Evolutionary conservation across 2,113 vertebrate species (phyloP).

Genomic region (Trochalopteron elliotii): DNA sequence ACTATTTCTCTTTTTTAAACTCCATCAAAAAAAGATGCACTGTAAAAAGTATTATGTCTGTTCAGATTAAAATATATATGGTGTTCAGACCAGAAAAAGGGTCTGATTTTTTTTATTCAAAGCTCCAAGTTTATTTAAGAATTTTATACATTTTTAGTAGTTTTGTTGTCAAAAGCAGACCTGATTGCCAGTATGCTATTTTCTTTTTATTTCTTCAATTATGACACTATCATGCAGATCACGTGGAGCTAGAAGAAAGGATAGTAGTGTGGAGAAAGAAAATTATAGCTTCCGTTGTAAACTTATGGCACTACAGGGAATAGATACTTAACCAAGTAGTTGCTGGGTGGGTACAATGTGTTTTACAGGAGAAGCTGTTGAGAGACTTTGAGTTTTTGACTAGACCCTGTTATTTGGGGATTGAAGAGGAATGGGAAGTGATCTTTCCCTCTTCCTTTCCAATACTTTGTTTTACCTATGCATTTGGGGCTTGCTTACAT

Average conservation of each 20-base stretch:
- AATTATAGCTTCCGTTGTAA: neutral
- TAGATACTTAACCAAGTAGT: neutral
- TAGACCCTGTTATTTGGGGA: neutral
- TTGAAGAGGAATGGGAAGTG: neutral
- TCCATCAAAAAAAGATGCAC: slow-evolving; percentile 2
- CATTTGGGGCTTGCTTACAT: neutral
- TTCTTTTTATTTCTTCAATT: neutral
- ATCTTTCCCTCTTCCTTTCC: neutral
- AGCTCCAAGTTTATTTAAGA: neutral
- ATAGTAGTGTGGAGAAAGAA: neutral
- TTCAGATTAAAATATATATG: slow-evolving; percentile 24
- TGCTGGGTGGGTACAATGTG: neutral
- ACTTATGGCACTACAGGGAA: neutral
- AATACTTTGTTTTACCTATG: neutral
- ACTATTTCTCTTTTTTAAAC: neutral
- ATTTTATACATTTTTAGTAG: neutral
- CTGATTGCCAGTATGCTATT: neutral
- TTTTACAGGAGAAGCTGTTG: neutral
- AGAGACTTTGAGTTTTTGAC: neutral
- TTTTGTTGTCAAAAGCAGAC: neutral
- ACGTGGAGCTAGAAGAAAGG: neutral
- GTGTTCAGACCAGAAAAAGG: slow-evolving; percentile 4
- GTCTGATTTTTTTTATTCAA: slow-evolving; percentile 34
- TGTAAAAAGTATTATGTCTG: slow-evolving; percentile 12
- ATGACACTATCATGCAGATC: neutral